phyloP scores from a whole-genome alignment of 1,140 invertebrate genomes.

The Drosophila sp. region DNA sequence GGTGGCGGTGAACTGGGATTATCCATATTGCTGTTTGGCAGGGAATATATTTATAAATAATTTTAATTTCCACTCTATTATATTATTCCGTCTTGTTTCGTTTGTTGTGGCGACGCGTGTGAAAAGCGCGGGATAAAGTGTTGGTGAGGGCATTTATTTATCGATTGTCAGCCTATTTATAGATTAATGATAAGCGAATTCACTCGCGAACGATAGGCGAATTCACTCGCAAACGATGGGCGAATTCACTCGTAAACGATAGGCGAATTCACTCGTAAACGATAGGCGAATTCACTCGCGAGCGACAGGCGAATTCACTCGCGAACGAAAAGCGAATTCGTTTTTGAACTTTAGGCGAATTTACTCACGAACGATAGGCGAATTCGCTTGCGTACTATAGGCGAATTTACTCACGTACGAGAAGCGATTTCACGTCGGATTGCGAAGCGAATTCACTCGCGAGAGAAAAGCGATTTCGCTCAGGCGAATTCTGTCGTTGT shows the following conservation, averaged over 20 bases:
- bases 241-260: no score
- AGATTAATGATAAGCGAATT: not conserved
- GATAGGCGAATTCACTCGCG: no score
- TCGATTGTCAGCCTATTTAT: not conserved
- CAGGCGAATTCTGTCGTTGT: not conserved
- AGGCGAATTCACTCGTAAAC: not conserved
- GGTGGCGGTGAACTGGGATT: conserved; percentile 78
- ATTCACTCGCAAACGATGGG: no score
- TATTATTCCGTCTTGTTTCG: not conserved
- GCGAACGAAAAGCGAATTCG: no score
- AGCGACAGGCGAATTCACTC: not conserved
- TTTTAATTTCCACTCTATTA: not conserved
- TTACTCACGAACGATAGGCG: no score
- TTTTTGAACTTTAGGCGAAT: no score
- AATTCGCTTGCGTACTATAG: no score
- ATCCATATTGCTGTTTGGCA: conserved; percentile 47
- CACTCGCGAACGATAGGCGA: not conserved
- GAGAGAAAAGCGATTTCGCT: no score
- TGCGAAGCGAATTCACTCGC: not conserved
- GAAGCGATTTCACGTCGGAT: not conserved
- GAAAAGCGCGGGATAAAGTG: conserved; percentile 49
- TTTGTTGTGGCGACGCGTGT: conserved; percentile 50
- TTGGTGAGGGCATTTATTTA: not conserved
- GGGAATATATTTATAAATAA: conserved; percentile 7
- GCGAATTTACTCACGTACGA: no score